phyloP scores from a whole-genome alignment of 2,888 invertebrate genomes.

The Morpho deidamia region DNA sequence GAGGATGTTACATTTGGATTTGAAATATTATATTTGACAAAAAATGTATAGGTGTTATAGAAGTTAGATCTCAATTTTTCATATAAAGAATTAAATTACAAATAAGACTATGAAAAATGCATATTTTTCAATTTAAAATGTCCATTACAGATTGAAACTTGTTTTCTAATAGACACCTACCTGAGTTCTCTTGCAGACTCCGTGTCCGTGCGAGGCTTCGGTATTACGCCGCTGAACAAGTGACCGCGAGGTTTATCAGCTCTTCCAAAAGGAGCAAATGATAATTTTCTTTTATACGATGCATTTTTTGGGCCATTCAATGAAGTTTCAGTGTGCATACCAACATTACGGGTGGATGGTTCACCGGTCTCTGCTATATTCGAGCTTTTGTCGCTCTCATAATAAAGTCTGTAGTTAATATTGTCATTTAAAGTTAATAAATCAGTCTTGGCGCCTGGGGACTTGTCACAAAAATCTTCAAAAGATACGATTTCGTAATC shows the following conservation, averaged over 20 bases:
- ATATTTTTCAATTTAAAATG: too few species aligned
- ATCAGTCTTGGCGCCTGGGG: slow-evolving; percentile 70
- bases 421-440: slow-evolving; percentile 74
- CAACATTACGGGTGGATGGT: slow-evolving; percentile 45
- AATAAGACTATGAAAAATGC: too few species aligned
- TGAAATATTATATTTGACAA: too few species aligned
- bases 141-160: too few species aligned
- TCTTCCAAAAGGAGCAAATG: slow-evolving; percentile 62
- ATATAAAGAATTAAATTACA: too few species aligned
- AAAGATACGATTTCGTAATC: slow-evolving; percentile 78
- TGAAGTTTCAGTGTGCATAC: slow-evolving; percentile 61
- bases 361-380: slow-evolving; percentile 53
- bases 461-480: slow-evolving; percentile 79
- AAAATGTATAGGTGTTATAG: too few species aligned
- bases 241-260: slow-evolving; percentile 45
- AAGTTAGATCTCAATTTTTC: too few species aligned
- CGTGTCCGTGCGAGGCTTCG: slow-evolving; percentile 49
- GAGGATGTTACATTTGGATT: too few species aligned
- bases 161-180: slow-evolving; percentile 31
- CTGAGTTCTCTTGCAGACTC: slow-evolving; percentile 57
- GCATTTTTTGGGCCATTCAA: slow-evolving; percentile 53
- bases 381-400: slow-evolving; percentile 53
- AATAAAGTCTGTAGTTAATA: slow-evolving; percentile 71
- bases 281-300: slow-evolving; percentile 48
- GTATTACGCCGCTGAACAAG: slow-evolving; percentile 58